Percentiles rank a stretch among this genome's conserved stretches.
phyloP scores from a whole-genome alignment of 1,140 invertebrate species.

The Pseudobourletiella spinata region DNA sequence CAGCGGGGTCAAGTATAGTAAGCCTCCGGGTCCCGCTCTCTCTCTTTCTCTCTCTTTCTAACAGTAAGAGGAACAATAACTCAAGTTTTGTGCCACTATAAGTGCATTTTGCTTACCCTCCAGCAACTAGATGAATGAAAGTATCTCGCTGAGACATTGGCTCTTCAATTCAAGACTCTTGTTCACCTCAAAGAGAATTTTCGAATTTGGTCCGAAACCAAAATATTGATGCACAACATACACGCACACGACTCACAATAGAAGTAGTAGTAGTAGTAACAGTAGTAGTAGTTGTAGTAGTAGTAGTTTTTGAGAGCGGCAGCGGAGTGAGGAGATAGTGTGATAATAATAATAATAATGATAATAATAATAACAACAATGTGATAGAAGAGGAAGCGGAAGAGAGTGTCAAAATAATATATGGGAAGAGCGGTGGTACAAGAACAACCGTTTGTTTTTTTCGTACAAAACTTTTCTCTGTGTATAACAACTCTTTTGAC shows the following conservation, averaged over 20 bases:
- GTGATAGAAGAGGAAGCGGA: neutral
- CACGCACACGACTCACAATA: neutral
- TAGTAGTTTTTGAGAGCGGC: neutral
- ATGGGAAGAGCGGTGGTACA: neutral
- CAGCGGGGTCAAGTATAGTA: too few relatives aligned
- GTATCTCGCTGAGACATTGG: conserved; percentile 54
- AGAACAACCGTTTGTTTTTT: neutral
- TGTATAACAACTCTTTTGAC: too few relatives aligned
- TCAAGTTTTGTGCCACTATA: too few relatives aligned
- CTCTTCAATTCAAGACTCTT: conserved; percentile 3
- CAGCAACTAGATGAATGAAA: conserved; percentile 73
- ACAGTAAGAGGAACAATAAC: too few relatives aligned
- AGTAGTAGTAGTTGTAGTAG: neutral
- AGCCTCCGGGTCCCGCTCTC: too few relatives aligned
- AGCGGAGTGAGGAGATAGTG: too few relatives aligned
- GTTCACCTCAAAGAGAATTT: conserved; percentile 27
- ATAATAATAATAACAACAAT: too few relatives aligned
- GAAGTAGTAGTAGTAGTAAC: neutral
- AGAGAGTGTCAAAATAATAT: neutral
- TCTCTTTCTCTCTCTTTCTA: too few relatives aligned
- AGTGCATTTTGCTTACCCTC: conserved; percentile 80
- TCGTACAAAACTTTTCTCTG: too few relatives aligned
- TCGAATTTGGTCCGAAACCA: conserved; percentile 12
- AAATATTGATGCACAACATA: conserved; percentile 2
- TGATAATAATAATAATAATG: too few relatives aligned